Evolutionary conservation across 2,888 invertebrate genomes (phyloP).

Genomic region (Drosophila niveifrons): DNA sequence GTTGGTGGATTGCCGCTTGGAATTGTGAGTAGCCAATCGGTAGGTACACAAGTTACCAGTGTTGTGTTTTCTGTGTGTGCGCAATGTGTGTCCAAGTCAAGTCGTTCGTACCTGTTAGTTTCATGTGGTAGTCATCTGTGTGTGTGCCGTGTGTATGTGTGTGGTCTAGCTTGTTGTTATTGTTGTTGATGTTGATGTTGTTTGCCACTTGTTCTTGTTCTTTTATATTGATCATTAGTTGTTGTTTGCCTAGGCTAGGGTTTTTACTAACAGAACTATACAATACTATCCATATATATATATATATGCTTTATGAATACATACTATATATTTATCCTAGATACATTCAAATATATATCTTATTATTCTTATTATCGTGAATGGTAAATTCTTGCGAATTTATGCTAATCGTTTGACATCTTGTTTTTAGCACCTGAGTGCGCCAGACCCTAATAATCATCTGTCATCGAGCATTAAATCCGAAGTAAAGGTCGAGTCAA

Average conservation of each 20-base stretch:
- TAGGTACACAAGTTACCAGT: conserved; percentile 82
- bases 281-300: too few relatives aligned
- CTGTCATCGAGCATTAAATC: conserved; percentile 88
- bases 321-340: conserved; percentile 28
- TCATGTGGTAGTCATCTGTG: conserved; percentile 49
- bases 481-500: conserved; percentile 91
- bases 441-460: conserved; percentile 93
- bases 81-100: conserved; percentile 42
- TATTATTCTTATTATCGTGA: conserved; percentile 5
- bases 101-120: conserved; percentile 32
- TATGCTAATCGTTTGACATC: conserved; percentile 54
- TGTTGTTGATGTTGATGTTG: conserved; percentile 45
- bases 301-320: conserved; percentile 30
- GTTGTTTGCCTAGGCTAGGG: conserved; percentile 75
- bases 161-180: conserved; percentile 50
- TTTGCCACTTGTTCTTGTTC: conserved; percentile 52
- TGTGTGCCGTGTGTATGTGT: conserved; percentile 43
- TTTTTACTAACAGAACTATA: conserved; percentile 54
- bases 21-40: conserved; percentile 87
- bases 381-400: background rate
- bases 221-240: conserved; percentile 58
- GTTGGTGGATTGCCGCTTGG: conserved; percentile 86
- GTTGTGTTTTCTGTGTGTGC: conserved; percentile 53
- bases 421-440: conserved; percentile 91
- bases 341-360: conserved; percentile 13